Base-by-base conservation (phyloP, 2,113 vertebrate species). In the Bucco capensis region DNA sequence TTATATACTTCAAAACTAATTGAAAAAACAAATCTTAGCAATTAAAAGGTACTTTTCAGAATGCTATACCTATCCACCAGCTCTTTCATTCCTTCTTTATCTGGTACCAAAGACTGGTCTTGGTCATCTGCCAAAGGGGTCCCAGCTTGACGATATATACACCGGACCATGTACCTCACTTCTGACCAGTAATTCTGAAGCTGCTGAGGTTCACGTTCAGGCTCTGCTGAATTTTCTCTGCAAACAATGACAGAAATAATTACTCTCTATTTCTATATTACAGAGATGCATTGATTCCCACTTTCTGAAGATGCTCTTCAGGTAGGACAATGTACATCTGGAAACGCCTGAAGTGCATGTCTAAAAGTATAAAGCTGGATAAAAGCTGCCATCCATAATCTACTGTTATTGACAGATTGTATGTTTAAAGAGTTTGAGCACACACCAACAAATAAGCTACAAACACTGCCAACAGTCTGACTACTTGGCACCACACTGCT, bases 101-200 rank as follows among this genome's bases (percentile, higher is more conserved):
- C 99, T 72, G 98, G 98, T 89, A 99, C 98, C 49, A 99, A 94
- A 5, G 99, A 98, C 22, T 98, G 99, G 95, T 99, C 99, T 12
- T 99, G 99, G 96, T 99, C 99, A 22, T 99, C 98, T 27, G 98
- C 98, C 91, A 99, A 94, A 1, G 98, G 98, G 5, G 99, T 99
- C 60, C 99, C 99, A 7, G 98, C 98, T 94, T 99, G 99, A 23
- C 99, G 98, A 97, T 99, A 99, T 94, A 99, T 98, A 94, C 99
- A 99, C 71, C 99, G 98, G 57, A 99, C 99, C 96, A 98, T 98
- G 96, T 99, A 99, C 65, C 99, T 98, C 66, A 99, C 98, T 97
- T 99, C 99, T 4, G 99, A 99, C 99, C 99, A 99, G 97, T 98
- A 99, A 95, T 98, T 99, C 96, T 99, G 99, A 85, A 99, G 98